phyloP scores from a whole-genome alignment of 2,113 vertebrate genomes.

The Falco punctatus region DNA sequence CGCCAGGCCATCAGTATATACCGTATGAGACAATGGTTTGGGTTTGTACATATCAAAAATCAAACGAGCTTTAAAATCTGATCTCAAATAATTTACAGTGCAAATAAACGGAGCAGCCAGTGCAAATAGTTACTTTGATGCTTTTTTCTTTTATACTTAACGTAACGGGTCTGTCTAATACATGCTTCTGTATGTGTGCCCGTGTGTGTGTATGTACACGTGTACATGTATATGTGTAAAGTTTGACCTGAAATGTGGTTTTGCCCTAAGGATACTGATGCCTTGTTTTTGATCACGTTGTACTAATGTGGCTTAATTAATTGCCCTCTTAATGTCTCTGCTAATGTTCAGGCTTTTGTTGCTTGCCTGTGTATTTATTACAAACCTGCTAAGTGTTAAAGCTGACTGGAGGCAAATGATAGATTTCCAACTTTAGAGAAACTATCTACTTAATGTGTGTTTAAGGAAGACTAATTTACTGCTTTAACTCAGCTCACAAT shows the following conservation, averaged over 20 bases:
- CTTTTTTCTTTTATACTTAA: neutral
- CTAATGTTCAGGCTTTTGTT: constrained; percentile 18
- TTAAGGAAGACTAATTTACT: constrained; percentile 23
- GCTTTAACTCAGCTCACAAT: neutral
- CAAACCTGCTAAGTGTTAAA: neutral
- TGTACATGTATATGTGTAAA: neutral
- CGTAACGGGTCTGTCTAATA: constrained; percentile 50
- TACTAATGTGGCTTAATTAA: constrained; percentile 59
- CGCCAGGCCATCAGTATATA: constrained; percentile 73
- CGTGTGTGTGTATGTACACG: neutral
- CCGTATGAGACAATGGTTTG: constrained; percentile 26
- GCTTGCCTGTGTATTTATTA: neutral
- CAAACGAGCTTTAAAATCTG: constrained; percentile 40
- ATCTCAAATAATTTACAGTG: constrained; percentile 61
- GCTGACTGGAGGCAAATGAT: neutral
- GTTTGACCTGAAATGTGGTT: constrained; percentile 59
- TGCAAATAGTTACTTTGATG: constrained; percentile 44
- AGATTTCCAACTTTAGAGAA: constrained; percentile 25
- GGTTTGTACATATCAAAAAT: neutral
- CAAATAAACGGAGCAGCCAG: constrained; percentile 60
- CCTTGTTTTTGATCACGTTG: constrained; percentile 38
- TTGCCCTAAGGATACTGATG: constrained; percentile 57
- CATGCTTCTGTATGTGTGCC: neutral
- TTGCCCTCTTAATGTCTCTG: constrained; percentile 22
- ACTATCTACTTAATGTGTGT: neutral